Conservation (phyloP, 2,888 invertebrate genomes). For the Meta bourneti region DNA sequence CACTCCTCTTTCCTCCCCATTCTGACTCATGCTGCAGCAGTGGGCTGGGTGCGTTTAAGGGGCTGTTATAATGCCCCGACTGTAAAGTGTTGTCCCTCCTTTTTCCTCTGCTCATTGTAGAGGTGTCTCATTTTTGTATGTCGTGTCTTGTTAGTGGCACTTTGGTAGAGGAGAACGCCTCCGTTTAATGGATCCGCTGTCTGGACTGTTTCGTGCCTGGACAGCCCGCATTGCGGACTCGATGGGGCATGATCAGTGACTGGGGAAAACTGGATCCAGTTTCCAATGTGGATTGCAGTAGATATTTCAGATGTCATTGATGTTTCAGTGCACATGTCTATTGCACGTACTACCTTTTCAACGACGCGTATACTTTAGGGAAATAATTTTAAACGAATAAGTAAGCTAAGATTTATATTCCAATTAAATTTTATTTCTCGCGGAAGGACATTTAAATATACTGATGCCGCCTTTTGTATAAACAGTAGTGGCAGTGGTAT, state of each 20-base stretch:
- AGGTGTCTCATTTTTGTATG: conserved; percentile 1
- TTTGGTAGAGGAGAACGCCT: background rate
- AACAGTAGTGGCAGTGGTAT: too few relatives aligned
- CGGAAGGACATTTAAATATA: too few relatives aligned
- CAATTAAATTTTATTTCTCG: too few relatives aligned
- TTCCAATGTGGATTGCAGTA: background rate
- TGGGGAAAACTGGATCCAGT: background rate
- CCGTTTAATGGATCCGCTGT: conserved; percentile 1
- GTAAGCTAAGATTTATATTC: too few relatives aligned
- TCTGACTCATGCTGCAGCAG: background rate
- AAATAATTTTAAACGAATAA: too few relatives aligned
- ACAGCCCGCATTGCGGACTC: background rate
- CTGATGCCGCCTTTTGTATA: too few relatives aligned
- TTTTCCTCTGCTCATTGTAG: background rate
- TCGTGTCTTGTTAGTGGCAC: conserved; percentile 24
- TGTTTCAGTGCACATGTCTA: too few relatives aligned
- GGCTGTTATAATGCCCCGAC: background rate
- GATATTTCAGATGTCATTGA: background rate
- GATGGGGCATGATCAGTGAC: background rate
- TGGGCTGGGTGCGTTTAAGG: conserved; percentile 27
- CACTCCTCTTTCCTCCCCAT: conserved; percentile 18
- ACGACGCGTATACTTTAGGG: too few relatives aligned
- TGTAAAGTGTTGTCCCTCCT: background rate
- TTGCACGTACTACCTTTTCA: too few relatives aligned
- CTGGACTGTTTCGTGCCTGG: background rate